phyloP scores from a whole-genome alignment of 2,113 vertebrate genomes.

The Poecilia latipinna region DNA sequence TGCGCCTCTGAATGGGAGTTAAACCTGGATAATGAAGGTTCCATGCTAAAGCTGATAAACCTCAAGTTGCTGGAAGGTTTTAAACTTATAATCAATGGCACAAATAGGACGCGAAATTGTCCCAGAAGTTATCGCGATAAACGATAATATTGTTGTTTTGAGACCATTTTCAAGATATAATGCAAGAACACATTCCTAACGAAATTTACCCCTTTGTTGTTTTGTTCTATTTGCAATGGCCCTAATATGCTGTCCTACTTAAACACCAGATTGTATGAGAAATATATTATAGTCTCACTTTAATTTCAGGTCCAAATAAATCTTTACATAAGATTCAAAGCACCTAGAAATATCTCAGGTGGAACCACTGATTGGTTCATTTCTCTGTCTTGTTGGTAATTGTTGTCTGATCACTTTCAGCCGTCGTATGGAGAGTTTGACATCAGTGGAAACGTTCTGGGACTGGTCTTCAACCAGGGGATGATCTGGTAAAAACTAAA shows the following conservation, averaged over 20 bases:
- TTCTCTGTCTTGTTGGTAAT: neutral
- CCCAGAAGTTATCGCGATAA: too few species aligned
- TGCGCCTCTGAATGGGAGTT: too few species aligned
- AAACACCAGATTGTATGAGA: too few species aligned
- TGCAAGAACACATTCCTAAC: too few species aligned
- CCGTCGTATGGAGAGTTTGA: constrained; percentile 97
- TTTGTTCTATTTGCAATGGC: too few species aligned
- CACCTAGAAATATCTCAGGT: neutral
- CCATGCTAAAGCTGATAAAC: neutral
- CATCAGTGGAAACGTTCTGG: constrained; percentile 96
- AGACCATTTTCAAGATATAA: too few species aligned
- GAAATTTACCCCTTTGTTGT: too few species aligned
- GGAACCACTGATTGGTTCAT: too few species aligned
- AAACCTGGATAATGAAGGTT: too few species aligned
- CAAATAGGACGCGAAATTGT: too few species aligned
- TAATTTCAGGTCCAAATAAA: neutral
- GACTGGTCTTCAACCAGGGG: constrained; percentile 97
- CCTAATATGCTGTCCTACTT: too few species aligned
- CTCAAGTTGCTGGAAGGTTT: neutral
- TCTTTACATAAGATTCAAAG: neutral
- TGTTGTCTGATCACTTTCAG: constrained; percentile 68
- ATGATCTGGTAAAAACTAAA: constrained; percentile 94
- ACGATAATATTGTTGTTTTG: too few species aligned
- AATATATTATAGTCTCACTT: neutral
- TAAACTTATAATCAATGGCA: neutral